Base-by-base conservation (phyloP, 2,113 vertebrate species). In the Serinus canaria region DNA sequence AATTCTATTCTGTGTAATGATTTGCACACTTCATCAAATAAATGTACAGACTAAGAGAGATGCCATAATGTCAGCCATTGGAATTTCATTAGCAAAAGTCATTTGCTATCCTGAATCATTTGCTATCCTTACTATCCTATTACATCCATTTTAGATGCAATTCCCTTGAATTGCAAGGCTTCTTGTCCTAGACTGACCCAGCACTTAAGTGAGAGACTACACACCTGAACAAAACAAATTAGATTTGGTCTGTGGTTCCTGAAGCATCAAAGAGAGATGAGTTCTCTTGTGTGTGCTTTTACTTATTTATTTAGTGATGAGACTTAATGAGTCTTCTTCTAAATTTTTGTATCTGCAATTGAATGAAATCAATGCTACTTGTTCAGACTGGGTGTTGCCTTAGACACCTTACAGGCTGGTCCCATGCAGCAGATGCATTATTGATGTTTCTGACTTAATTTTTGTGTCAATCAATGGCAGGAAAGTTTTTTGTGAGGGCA, bases 161-260 rank as follows among this genome's bases (percentile, higher is more conserved):
- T 92, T 86, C 47, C 14, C 63, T 53, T 66, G 76, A 89, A 80
- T 62, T 75, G 30, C 31, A 82, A 68, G 77, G 37, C 46, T 95
- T 35, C 46, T 79, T 87, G 66, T 82, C 78, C 44, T 44, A 89
- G 44, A 22, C n/a, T 83, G 46, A 87, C 46, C 46, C 50, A 79
- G 33, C 16, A 63, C 30, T 79, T 83, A 56, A 72, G 41, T 79
- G 33, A 88, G 67, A 84, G 76, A 39, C 44, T 75, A 82, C 35
- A 87, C 82, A 93, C 69, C 70, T 85, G 70, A 87, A 68, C 30
- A 85, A 90, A 91, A 82, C 33, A 91, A 92, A 92, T 64, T 79
- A 12, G 35, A 75, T 94, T 87, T 82, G 27, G 21, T 87, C 74
- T 82, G 74, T 93, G 49, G 12, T 44, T 95, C 44, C 74, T 68